These are phyloP conservation scores for Drepanosiphum platanoidis DNA, from an alignment of 2,888 invertebrate species.

Conservation along the genomic window DNA sequence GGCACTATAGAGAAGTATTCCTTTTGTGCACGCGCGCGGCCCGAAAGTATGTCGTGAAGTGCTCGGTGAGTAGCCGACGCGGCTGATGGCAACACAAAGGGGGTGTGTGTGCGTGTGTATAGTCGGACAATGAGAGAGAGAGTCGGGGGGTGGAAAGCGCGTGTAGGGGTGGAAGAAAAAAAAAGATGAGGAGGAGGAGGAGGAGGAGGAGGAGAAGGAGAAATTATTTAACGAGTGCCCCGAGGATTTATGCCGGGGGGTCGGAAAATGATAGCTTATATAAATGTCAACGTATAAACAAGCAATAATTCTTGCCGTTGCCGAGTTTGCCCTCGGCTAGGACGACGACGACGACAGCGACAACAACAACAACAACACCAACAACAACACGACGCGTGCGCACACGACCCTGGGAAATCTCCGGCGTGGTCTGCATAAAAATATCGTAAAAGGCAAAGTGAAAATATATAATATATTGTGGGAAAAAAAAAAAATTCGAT, in stretches of 20 bases:
- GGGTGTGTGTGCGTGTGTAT: not conserved
- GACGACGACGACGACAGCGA: not conserved
- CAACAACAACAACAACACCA: not conserved
- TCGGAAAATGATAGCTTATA: slow-evolving; percentile 59
- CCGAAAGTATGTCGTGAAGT: slow-evolving; percentile 14
- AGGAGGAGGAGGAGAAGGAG: slow-evolving; percentile 23
- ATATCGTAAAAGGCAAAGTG: slow-evolving; percentile 59
- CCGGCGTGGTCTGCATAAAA: slow-evolving; percentile 54
- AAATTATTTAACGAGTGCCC: slow-evolving; percentile 61
- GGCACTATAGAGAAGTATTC: slow-evolving; percentile 3
- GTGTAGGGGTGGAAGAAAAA: not conserved
- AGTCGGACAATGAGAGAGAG: not conserved
- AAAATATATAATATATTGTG: slow-evolving; percentile 20
- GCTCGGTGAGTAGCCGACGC: not conserved
- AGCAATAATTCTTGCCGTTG: slow-evolving; percentile 60
- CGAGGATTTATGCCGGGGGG: slow-evolving; percentile 55
- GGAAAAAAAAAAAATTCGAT: not conserved
- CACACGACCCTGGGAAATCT: slow-evolving; percentile 46
- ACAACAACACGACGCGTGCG: not conserved
- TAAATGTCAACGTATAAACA: slow-evolving; percentile 62
- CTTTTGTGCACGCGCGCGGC: not conserved
- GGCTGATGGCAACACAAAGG: not conserved
- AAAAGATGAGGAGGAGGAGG: not conserved
- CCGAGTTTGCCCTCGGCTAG: slow-evolving; percentile 19
- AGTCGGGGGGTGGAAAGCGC: not conserved